Evolutionary conservation across 2,888 invertebrate species (phyloP).

Genomic region (Epistrophe grossulariae): DNA sequence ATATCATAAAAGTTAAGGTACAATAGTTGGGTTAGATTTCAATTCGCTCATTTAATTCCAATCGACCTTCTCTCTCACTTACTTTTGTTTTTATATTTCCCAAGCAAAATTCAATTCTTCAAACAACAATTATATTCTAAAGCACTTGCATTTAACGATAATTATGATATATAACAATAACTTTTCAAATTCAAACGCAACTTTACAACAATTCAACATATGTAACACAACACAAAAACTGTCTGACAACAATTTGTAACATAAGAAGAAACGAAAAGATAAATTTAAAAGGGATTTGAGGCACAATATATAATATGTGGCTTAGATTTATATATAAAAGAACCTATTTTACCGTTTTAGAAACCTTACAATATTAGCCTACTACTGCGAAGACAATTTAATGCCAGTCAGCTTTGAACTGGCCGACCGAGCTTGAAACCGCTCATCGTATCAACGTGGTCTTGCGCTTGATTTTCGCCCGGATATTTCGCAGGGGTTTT

Average conservation of each 20-base stretch:
- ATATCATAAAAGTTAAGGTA: constrained; percentile 74
- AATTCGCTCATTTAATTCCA: constrained; percentile 55
- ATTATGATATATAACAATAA: constrained; percentile 54
- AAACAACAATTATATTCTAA: constrained; percentile 69
- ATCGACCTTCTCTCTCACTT: constrained; percentile 54
- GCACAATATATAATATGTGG: constrained; percentile 66
- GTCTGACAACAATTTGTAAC: constrained; percentile 32
- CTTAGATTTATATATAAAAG: constrained; percentile 62
- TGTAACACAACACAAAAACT: constrained; percentile 55
- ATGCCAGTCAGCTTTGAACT: constrained; percentile 19
- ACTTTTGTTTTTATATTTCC: constrained; percentile 33
- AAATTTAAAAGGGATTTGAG: constrained; percentile 49
- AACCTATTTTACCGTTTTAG: constrained; percentile 70
- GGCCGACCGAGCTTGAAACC: constrained; percentile 33
- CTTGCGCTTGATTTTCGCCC: constrained; percentile 83
- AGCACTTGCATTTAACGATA: constrained; percentile 67
- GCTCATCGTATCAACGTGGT: constrained; percentile 83
- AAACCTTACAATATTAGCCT: constrained; percentile 73
- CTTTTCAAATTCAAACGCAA: constrained; percentile 53
- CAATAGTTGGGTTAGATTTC: constrained; percentile 74
- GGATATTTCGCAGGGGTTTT: constrained; percentile 81
- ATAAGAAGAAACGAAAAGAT: constrained; percentile 45
- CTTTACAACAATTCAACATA: constrained; percentile 52
- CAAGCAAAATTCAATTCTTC: constrained; percentile 56
- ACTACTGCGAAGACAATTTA: constrained; percentile 53